Evolutionary conservation across 2,888 invertebrate genomes (phyloP), one percentile per base, ranked within the genome.

Genomic region (Drosophila nr. medialis): DNA sequence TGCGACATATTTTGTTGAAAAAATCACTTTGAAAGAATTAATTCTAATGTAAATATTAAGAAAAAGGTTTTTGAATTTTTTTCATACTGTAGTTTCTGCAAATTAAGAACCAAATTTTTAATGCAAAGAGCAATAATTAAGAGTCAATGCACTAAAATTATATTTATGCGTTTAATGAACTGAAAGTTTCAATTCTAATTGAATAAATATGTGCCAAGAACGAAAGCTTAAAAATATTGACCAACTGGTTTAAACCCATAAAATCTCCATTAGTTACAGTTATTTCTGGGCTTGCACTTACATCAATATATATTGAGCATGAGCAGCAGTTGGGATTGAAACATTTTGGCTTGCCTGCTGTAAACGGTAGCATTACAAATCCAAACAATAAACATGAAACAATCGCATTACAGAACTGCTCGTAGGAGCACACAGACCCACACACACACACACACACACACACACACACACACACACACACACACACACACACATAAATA

Each of bases 311-410:
- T 38, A 64, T 49, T 40, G 11, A 49, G 27, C 48, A 27, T 48
- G 27, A 21, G 36, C 21, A 3, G 13, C 5, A 34, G 21, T 38
- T 40, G 11, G 21, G 11, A 30, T 45, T 56, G 61, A 21, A 56
- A 45, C 40, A 70, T 55, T 82, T 70, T 64, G 48, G 55, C 62
- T 51, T 53, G 54, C 32, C 38, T 67, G 54, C 29, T 51, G 45
- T 60, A 64, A 59, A 64, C 59, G 59, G 64, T 56, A 56, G 53
- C 53, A 69, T 75, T 70, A 51, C 70, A 78, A 80, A 78, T 73
- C 71, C 66, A 73, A 80, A 82, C 78, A 84, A 86, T 88, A 86
- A 87, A 88, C 71, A 88, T 72, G 60, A 73, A 80, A 83, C 81
- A 84, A 83, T 83, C 80, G 60, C 59, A 68, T 64, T 64, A 61